phyloP scores from a whole-genome alignment of 2,888 invertebrate species.

The Pomacea canaliculata region DNA sequence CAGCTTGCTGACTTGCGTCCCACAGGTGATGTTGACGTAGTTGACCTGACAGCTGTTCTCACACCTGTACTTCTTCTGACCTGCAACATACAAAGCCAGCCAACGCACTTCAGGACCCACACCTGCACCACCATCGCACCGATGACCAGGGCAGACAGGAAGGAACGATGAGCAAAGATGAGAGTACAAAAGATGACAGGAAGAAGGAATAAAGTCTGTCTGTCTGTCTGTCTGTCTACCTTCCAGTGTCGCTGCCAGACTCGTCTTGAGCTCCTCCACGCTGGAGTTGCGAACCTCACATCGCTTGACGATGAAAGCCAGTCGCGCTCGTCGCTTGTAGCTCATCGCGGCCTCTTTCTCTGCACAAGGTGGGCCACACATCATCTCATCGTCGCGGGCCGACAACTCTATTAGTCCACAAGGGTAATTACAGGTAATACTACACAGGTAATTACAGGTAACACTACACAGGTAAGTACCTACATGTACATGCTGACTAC shows the following conservation, averaged over 20 bases:
- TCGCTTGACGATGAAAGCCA: conserved; percentile 44
- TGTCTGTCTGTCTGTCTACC: conserved; percentile 33
- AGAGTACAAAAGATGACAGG: background rate
- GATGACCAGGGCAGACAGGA: background rate
- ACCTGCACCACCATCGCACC: background rate
- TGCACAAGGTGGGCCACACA: conserved; percentile 20
- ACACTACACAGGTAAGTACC: too few species aligned
- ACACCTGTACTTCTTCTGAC: conserved; percentile 52
- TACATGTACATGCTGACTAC: background rate
- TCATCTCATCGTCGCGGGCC: too few species aligned
- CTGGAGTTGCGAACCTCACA: conserved; percentile 39
- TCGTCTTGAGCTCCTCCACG: conserved; percentile 39
- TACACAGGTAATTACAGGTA: too few species aligned
- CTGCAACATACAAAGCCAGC: conserved; percentile 28
- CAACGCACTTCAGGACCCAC: background rate
- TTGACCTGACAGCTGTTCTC: conserved; percentile 51
- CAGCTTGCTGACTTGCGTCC: conserved; percentile 47
- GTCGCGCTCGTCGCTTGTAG: conserved; percentile 43
- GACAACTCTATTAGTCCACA: too few species aligned
- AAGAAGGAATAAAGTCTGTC: too few species aligned
- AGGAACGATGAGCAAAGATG: background rate
- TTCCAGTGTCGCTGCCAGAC: conserved; percentile 43
- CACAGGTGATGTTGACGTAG: conserved; percentile 53
- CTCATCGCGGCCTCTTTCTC: conserved; percentile 47
- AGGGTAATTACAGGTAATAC: too few species aligned